Evolutionary conservation across 2,888 invertebrate species (phyloP), one percentile per base, ranked within the genome.

Genomic region (Thera britannica): DNA sequence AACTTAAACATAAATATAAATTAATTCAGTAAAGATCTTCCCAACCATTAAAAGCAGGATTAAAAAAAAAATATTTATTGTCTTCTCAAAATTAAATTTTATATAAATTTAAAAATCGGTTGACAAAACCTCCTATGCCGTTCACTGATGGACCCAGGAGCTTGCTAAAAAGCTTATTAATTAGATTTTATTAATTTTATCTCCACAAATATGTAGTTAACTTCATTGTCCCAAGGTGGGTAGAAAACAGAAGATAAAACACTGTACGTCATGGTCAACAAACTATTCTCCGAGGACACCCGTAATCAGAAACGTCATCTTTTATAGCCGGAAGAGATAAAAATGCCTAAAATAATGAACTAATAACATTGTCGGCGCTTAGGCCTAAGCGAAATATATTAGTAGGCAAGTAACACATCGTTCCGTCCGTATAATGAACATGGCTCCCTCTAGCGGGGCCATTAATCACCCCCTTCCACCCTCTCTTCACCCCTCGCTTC

Each of bases 351-450:
- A 91, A 90, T 91, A 91, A 90, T 89, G 90, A 87, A 88, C 88
- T 87, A 89, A 90, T 89, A 89, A 90, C 80, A 86, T 80, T 85
- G 82, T 79, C 79, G 75, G 82, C 75, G 81, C 80, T 83, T 79
- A 81, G 83, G 82, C 85, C 87, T 85, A 89, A 89, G 84, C 85
- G 84, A 89, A 90, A 93, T 92, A 90, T 91, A 91, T 92, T 90
- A 90, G 87, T 88, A 90, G 86, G 86, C 89, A 84, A 89, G 89
- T 90, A 92, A 93, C 93, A 92, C 93, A 85, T 93, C 92, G 92
- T 93, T 92, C 84, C 88, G 82, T 79, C 83, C 84, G 85, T 89
- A 92, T 93, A 93, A 93, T 93, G 92, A 93, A 93, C 93, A 93
- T 92, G 92, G 92, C 90, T 92, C 91, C 91, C 91, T 90, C 85